Base-by-base conservation (phyloP, 2,797 vertebrate genomes). In the Anas capensis region DNA sequence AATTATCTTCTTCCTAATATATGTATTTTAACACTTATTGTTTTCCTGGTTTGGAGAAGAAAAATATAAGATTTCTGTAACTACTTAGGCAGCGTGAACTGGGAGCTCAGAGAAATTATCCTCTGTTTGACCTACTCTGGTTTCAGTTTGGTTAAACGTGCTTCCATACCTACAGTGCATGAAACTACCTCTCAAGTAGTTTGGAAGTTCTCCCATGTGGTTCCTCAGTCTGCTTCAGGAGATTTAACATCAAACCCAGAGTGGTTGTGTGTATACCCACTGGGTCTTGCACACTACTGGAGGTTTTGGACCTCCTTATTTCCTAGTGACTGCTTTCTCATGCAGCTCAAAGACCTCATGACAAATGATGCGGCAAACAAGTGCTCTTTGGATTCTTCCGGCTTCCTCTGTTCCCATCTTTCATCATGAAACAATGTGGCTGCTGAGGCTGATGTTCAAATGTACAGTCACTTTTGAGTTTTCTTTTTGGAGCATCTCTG, bases 201-300 rank as follows among this genome's bases (percentile, higher is more conserved):
- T 8, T 88, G 61, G 27, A 10, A 58, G 26, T 14, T 73, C 31
- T 91, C 36, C 42, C 18, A 20, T 62, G 29, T 64, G 38, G 31
- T 24, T 88, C 14, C 34, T 24, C 61, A 38, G 27, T 36, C 19
- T 70, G 12, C 4, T 71, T 34, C 57, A 54, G 21, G 53, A 51
- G 34, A 46, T 51, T 78, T 69, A 24, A 58, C 23, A 68, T 46
- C 40, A 57, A 33, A 24, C 11, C 16, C 21, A 27, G 44, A 8
- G 6, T 5, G 8, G 21, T 0, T 69, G 29, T 23, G 19, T 65
- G 51, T 10, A 57, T 21, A 29, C 2, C 31, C 26, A 4, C 15
- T 8, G 18, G 14, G 5, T 20, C 42, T 48, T 26, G 8, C 5
- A 4, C 8, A 11, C 19, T 38, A 71, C 7, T 0, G 1, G 19